Conservation (phyloP, 2,888 invertebrate genomes). For the Fragum fragum region DNA sequence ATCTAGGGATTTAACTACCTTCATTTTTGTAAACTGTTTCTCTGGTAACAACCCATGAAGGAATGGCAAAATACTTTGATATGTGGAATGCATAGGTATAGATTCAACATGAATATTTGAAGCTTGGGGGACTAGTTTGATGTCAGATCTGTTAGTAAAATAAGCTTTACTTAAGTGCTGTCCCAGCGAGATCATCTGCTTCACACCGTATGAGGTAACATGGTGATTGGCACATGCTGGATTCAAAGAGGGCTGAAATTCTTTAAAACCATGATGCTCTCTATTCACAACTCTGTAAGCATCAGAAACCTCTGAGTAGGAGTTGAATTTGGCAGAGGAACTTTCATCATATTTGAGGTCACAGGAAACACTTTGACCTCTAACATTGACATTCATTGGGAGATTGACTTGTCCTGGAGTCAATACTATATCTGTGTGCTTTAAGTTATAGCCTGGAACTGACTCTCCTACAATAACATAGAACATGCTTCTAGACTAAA, state of each 20-base stretch:
- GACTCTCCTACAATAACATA: background rate
- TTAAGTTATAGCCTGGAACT: slow-evolving; percentile 45
- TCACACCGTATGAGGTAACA: slow-evolving; percentile 49
- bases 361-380: slow-evolving; percentile 41
- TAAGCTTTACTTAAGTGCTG: slow-evolving; percentile 45
- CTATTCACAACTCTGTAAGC: slow-evolving; percentile 44
- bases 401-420: slow-evolving; percentile 50
- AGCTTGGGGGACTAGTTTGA: slow-evolving; percentile 36
- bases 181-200: slow-evolving; percentile 53
- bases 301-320: slow-evolving; percentile 20
- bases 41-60: slow-evolving; percentile 72
- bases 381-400: slow-evolving; percentile 31
- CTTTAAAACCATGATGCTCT: slow-evolving; percentile 50
- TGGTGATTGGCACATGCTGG: slow-evolving; percentile 33
- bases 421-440: slow-evolving; percentile 50
- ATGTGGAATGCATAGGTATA: slow-evolving; percentile 32
- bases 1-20: slow-evolving; percentile 59
- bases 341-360: slow-evolving; percentile 12
- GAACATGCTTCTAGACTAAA: too few species aligned
- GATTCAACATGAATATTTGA: slow-evolving; percentile 48
- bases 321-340: slow-evolving; percentile 28
- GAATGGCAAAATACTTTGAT: slow-evolving; percentile 68
- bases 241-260: slow-evolving; percentile 44
- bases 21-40: slow-evolving; percentile 66
- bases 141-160: slow-evolving; percentile 31